Evolutionary conservation across 2,113 vertebrate genomes (phyloP), one percentile per base, ranked within the genome.

Genomic region (Pachycephala philippinensis): DNA sequence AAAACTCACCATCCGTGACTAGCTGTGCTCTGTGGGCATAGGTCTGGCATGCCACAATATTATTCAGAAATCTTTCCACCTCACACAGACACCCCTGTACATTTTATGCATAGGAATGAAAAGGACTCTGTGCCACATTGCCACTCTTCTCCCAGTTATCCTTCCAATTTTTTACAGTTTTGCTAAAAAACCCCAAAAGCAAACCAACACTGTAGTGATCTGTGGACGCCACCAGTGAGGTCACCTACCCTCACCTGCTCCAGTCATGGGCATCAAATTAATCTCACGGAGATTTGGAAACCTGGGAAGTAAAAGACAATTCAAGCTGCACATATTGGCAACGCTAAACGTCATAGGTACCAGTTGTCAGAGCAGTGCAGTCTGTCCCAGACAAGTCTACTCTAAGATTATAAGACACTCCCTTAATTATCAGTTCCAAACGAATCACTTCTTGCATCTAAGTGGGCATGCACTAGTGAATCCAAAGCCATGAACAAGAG

Each of bases 341-440:
- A 4, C 10, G 30, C 7, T 85, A 40, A 64, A 31, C 0, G 0
- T 27, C 1, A 2, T 1, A 22, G 24, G 26, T 21, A 56, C 10
- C 20, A 27, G 9, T 2, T 42, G 31, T 42, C 35, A 61, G 14
- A 84, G 64, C 35, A 81, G 44, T 0, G 1, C 13, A 64, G 20
- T 18, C 35, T 56, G 33, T 77, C 72, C 39, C 49, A 10, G 61
- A 15, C 16, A 71, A 30, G 89, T 87, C 68, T 86, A 35, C 37
- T 59, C 21, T 23, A 80, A 65, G 56, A 64, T 89, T 76, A 77
- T 78, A 65, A 70, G 88, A 40, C 4, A 47, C 54, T 70, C 27
- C 35, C 50, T 76, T 89, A 57, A 84, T 85, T 79, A 75, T 30
- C 56, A 47, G 5, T 88, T 90, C 45, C 61, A 90, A 82, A 68